Conservation (phyloP, 2,888 invertebrate genomes). For the Invenusta paracnida region DNA sequence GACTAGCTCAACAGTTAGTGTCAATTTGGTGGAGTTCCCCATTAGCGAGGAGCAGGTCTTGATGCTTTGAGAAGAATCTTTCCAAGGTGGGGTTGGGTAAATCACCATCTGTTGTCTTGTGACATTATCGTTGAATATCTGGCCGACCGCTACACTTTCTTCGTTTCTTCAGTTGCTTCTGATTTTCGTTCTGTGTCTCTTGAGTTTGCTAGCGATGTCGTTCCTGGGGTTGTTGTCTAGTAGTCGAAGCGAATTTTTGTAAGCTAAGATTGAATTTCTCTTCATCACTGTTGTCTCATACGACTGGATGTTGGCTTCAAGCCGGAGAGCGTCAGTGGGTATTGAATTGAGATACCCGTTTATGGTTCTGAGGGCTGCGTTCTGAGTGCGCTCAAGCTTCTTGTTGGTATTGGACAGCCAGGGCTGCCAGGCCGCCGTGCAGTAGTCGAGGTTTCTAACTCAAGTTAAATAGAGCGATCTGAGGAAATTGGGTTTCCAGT, state of each 20-base stretch:
- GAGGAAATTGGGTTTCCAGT: background rate
- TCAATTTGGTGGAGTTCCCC: no score
- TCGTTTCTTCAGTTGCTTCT: no score
- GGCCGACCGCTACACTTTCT: no score
- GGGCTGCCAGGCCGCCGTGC: background rate
- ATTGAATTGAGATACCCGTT: background rate
- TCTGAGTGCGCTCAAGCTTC: background rate
- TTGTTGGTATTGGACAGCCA: background rate
- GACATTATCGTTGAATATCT: no score
- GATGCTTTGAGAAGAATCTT: no score
- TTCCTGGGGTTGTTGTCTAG: background rate
- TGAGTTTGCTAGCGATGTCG: no score
- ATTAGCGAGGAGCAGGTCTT: no score
- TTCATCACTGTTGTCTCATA: background rate
- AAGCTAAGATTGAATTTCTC: background rate
- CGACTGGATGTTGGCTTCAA: background rate
- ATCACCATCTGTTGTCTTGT: no score
- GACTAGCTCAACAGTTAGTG: no score
- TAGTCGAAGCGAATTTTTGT: background rate
- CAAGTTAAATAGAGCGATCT: background rate
- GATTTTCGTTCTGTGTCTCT: no score
- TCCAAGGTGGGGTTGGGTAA: no score
- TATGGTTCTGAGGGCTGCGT: background rate
- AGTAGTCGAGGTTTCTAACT: background rate
- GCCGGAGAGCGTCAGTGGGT: background rate